Evolutionary conservation across 2,888 invertebrate genomes (phyloP).

Genomic region (Erebia aethiops): DNA sequence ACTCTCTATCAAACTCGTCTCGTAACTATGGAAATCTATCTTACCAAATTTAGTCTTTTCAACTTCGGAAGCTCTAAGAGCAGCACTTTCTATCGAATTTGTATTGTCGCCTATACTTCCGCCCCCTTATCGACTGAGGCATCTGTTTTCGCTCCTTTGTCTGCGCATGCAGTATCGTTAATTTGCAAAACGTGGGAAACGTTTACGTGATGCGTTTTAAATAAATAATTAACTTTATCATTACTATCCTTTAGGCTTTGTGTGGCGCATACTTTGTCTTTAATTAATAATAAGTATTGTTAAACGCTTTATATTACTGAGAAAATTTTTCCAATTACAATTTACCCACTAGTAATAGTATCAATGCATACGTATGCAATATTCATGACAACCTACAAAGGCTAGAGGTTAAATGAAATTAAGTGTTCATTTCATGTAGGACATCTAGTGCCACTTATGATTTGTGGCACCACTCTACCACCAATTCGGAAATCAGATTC

Average conservation of each 20-base stretch:
- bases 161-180: slow-evolving; percentile 53
- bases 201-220: slow-evolving; percentile 40
- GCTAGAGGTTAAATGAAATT: no score
- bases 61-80: slow-evolving; percentile 41
- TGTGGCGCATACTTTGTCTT: not conserved
- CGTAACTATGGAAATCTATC: slow-evolving; percentile 8
- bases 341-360: no score
- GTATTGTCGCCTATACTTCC: slow-evolving; percentile 58
- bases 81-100: slow-evolving; percentile 62
- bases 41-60: slow-evolving; percentile 21
- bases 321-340: no score
- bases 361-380: no score
- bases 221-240: slow-evolving; percentile 42
- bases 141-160: slow-evolving; percentile 65
- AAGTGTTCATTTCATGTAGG: no score
- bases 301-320: not conserved
- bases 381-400: no score
- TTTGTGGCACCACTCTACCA: no score
- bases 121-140: slow-evolving; percentile 55
- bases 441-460: no score
- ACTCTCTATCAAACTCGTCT: not conserved
- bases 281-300: not conserved
- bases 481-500: no score
- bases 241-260: slow-evolving; percentile 25
- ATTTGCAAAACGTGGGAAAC: slow-evolving; percentile 58